These are phyloP conservation scores for Lagopus leucura DNA, from an alignment of 2,113 vertebrate genomes.

Conservation along the genomic window DNA sequence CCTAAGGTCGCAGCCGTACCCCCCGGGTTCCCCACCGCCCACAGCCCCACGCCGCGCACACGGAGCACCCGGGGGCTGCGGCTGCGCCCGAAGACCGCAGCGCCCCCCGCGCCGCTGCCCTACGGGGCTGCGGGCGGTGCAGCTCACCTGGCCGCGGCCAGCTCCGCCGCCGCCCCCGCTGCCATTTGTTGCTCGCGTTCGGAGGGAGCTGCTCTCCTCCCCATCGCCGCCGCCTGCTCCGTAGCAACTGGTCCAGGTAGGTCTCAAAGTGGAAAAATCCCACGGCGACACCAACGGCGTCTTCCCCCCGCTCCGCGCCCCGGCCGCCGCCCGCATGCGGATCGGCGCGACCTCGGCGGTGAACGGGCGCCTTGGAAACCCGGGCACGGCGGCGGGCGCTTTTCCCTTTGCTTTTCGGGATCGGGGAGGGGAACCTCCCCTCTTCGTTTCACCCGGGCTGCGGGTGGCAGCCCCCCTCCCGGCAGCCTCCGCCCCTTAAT, in stretches of 20 bases:
- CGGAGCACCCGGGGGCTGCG: background rate
- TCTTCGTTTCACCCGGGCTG: background rate
- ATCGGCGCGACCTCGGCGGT: background rate
- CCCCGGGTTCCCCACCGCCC: background rate
- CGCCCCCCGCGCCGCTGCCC: background rate
- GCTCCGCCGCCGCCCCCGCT: background rate
- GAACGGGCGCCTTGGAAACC: background rate
- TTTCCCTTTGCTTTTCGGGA: background rate
- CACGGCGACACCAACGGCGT: background rate
- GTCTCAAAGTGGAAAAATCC: constrained; percentile 48
- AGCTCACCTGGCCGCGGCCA: constrained; percentile 45
- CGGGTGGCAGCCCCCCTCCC: background rate
- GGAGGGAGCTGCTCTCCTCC: background rate
- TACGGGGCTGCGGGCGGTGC: background rate
- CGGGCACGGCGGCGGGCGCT: background rate
- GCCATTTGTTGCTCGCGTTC: constrained; percentile 32
- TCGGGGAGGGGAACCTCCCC: background rate
- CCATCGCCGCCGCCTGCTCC: background rate
- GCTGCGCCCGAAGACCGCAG: background rate
- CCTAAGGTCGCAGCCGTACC: background rate
- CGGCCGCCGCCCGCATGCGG: background rate
- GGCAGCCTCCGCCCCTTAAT: background rate
- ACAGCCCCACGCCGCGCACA: background rate
- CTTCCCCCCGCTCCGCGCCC: background rate
- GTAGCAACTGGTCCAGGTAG: background rate